phyloP scores from a whole-genome alignment of 1,140 invertebrate genomes.

The Mylabris phalerata region DNA sequence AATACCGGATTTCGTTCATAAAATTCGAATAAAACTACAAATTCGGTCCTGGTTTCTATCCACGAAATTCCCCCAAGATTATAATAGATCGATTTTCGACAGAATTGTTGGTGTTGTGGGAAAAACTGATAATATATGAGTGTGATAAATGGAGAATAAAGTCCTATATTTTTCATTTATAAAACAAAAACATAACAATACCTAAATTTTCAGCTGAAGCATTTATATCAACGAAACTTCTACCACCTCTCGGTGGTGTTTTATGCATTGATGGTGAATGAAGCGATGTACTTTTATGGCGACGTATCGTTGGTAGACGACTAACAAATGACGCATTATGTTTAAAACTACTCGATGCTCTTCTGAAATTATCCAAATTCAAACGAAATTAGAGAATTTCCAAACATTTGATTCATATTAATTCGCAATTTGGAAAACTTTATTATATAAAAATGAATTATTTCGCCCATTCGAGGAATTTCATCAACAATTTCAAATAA shows the following conservation, averaged over 20 bases:
- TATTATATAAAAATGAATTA: neutral
- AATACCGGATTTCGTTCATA: too few relatives aligned
- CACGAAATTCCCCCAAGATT: too few relatives aligned
- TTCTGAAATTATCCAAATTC: conserved; percentile 42
- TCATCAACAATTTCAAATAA: too few relatives aligned
- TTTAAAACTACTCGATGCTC: conserved; percentile 74
- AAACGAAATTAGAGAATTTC: neutral
- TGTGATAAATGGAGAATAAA: neutral
- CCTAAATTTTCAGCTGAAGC: conserved; percentile 65
- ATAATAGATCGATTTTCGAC: too few relatives aligned
- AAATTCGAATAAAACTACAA: too few relatives aligned
- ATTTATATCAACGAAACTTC: conserved; percentile 61
- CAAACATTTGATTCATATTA: neutral
- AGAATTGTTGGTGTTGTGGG: too few relatives aligned
- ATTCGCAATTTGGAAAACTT: neutral
- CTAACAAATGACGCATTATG: conserved; percentile 87
- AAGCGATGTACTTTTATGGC: conserved; percentile 68
- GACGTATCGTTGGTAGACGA: conserved; percentile 74
- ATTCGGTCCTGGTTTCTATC: too few relatives aligned
- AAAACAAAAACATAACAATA: conserved; percentile 33
- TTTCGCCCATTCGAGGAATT: too few relatives aligned
- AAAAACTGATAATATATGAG: neutral
- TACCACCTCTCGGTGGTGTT: conserved; percentile 44
- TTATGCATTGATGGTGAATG: conserved; percentile 60
- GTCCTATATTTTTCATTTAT: neutral